A percentile compares a stretch with the other conserved stretches of the same genome.
Evolutionary conservation across 2,113 vertebrate species (phyloP).

Genomic region (Petroica traversi): DNA sequence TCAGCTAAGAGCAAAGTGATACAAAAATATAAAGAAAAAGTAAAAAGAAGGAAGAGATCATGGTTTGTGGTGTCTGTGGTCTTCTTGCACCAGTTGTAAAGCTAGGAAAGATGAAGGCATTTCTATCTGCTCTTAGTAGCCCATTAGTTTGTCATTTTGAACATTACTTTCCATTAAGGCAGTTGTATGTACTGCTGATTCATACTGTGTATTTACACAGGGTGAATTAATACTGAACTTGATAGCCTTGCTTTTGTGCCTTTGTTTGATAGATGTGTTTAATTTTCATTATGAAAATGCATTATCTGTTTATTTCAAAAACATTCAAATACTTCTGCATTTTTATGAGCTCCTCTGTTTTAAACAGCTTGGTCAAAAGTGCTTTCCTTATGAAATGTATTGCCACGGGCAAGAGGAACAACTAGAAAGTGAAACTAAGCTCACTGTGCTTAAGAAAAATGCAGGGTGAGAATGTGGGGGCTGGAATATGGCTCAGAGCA

Average conservation of each 20-base stretch:
- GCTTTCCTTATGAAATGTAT: background rate
- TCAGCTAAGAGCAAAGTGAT: background rate
- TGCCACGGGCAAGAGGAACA: background rate
- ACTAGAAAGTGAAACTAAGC: background rate
- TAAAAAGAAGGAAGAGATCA: background rate
- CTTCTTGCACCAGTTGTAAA: background rate
- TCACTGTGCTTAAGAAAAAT: background rate
- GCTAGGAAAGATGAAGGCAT: background rate
- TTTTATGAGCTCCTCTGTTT: background rate
- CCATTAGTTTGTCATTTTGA: background rate
- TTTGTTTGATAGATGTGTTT: background rate
- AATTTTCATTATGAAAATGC: conserved; percentile 8
- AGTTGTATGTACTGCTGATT: background rate
- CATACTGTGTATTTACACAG: background rate
- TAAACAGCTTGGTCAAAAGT: background rate
- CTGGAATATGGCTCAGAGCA: background rate
- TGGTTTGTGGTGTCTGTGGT: background rate
- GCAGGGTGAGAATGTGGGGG: background rate
- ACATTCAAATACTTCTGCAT: conserved; percentile 25
- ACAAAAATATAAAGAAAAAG: background rate
- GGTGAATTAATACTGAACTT: background rate
- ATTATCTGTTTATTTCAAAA: conserved; percentile 3
- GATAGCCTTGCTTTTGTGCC: background rate
- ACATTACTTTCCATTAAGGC: background rate
- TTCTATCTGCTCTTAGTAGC: background rate